Percentiles rank a stretch among this genome's conserved stretches.
Evolutionary conservation across 2,113 vertebrate species (phyloP).

Genomic region (Actenoides hombroni): DNA sequence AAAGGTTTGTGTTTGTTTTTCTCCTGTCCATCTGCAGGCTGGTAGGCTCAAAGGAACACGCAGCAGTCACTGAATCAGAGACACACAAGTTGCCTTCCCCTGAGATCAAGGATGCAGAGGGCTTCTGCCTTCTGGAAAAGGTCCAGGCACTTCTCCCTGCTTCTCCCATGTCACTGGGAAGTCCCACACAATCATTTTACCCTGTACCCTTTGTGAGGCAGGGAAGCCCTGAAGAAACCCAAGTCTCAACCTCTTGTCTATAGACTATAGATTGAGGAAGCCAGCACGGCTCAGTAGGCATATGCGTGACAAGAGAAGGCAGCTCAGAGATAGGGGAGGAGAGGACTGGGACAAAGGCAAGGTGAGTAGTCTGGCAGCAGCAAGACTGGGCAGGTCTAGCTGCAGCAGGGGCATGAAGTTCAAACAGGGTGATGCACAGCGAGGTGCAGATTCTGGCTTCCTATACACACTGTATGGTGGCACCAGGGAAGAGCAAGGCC

Average conservation of each 20-base stretch:
- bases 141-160: not conserved
- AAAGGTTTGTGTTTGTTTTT: not conserved
- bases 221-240: not conserved
- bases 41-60: not conserved
- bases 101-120: not conserved
- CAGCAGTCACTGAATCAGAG: not conserved
- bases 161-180: not conserved
- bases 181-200: accelerated
- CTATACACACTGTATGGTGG: accelerated
- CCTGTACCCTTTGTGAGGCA: not conserved
- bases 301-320: not conserved
- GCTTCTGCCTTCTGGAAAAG: not conserved
- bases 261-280: accelerated
- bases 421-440: not conserved
- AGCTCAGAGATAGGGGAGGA: not conserved
- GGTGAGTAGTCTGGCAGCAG: not conserved
- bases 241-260: not conserved
- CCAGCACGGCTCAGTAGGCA: not conserved
- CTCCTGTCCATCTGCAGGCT: not conserved
- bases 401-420: not conserved
- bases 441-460: not conserved
- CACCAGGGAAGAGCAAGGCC: not conserved
- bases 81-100: accelerated
- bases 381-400: not conserved
- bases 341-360: not conserved